phyloP scores from a whole-genome alignment of 2,888 invertebrate genomes.

The Latrodectus hesperus region DNA sequence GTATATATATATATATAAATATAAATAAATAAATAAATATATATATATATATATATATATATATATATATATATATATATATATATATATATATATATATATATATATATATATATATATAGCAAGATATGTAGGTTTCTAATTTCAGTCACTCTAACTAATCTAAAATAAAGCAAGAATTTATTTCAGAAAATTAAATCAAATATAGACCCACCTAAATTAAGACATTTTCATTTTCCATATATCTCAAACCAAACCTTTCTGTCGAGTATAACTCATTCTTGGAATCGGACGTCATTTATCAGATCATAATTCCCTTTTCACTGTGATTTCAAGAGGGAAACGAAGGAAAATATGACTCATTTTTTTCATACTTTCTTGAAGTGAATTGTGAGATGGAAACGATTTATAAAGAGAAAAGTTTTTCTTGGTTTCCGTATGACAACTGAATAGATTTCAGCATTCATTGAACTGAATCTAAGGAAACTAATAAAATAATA shows the following conservation, averaged over 20 bases:
- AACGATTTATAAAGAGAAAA: too few species aligned
- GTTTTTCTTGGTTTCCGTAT: too few species aligned
- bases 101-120: too few species aligned
- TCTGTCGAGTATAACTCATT: too few species aligned
- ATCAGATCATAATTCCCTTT: slow-evolving; percentile 12
- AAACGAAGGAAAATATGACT: slow-evolving; percentile 27
- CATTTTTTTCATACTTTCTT: slow-evolving; percentile 6
- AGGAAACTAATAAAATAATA: too few species aligned
- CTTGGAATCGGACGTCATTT: slow-evolving; percentile 8
- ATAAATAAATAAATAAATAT: neutral
- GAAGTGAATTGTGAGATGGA: neutral
- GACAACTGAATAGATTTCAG: too few species aligned
- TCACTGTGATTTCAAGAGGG: slow-evolving; percentile 1
- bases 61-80: too few species aligned
- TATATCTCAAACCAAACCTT: too few species aligned
- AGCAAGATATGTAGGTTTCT: too few species aligned
- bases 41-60: slow-evolving; percentile 1
- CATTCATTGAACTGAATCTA: too few species aligned
- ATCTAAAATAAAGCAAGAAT: neutral
- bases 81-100: too few species aligned
- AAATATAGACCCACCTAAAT: neutral
- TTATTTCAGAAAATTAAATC: neutral
- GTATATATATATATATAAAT: neutral
- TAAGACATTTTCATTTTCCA: neutral
- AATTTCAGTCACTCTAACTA: neutral